These are phyloP conservation scores for Panthera tigris DNA, from an alignment of 2,113 vertebrate genomes.

Conservation along the genomic window DNA sequence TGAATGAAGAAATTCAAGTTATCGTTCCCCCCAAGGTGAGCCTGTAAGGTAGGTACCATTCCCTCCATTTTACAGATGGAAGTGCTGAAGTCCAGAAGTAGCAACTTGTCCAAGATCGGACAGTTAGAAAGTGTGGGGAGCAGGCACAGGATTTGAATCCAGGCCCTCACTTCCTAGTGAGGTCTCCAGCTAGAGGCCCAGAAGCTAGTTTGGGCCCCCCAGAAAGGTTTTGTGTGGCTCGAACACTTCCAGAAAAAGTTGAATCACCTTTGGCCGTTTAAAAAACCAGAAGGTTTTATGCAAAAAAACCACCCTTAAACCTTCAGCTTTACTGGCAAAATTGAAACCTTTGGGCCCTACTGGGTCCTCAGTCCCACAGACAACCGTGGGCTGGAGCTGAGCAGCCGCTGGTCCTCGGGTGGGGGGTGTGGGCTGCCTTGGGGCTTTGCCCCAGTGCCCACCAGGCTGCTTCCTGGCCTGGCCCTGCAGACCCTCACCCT, in stretches of 20 bases:
- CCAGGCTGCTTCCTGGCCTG: neutral
- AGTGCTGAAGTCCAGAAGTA: neutral
- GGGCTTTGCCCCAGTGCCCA: neutral
- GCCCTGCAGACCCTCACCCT: neutral
- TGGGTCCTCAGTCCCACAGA: neutral
- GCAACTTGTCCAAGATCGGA: too few species aligned
- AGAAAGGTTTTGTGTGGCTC: neutral
- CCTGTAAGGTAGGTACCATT: neutral
- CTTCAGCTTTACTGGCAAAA: neutral
- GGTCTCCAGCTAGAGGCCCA: neutral
- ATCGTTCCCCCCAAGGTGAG: rapidly evolving
- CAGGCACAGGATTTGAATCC: neutral
- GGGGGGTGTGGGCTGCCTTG: neutral
- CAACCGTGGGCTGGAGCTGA: neutral
- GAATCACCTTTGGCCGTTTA: neutral
- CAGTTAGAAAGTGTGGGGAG: neutral
- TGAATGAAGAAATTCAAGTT: neutral
- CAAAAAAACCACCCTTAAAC: neutral
- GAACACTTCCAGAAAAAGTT: neutral
- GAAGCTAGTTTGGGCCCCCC: neutral
- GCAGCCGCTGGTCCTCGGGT: neutral
- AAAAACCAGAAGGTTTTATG: neutral
- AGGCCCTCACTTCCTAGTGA: neutral
- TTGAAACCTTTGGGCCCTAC: neutral
- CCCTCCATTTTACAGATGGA: neutral